Evolutionary conservation across 2,888 invertebrate genomes (phyloP), one percentile per base, ranked within the genome.

Genomic region (Furcula furcula): DNA sequence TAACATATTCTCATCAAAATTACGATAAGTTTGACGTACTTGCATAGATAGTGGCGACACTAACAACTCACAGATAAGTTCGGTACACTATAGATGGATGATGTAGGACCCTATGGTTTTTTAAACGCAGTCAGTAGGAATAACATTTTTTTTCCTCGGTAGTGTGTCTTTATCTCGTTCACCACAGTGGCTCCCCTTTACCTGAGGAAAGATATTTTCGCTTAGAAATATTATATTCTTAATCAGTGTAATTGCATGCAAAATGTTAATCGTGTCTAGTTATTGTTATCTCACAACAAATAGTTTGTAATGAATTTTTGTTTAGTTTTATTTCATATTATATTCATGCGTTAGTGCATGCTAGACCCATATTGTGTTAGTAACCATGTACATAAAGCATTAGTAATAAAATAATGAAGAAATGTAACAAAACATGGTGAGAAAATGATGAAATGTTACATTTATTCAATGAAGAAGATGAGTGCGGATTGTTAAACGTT

Each of bases 261-360:
- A 28, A 22, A 19, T 35, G 29, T 35, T 25, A 50, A 37, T 53
- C 39, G 46, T 57, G 53, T 67, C 35, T 34, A 57, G 48, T 49
- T 56, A 62, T 52, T 70, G 74, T 81, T 80, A 83, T 89, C 89
- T 89, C 89, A 89, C 89, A 89, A 89, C 89, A 89, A 89, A 89
- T 89, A 84, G 77, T 70, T 61, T 47, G 38, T 44, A 46, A 34
- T 41, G 46, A 48, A 65, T 48, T 45, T 39, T 26, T 42, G n/a
- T 34, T 30, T 36, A 40, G 35, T 40, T 35, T 41, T 42, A 41
- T 49, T 40, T 16, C 9, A 30, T 61, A 36, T 37, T n/a, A 50
- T 45, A 46, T 25, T 65, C 75, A 77, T 76, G 74, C 74, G 55
- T 52, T 37, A 46, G n/a, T 61, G 68, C 75, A 77, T 76, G 78